These are phyloP conservation scores for Phalera bucephala DNA, from an alignment of 2,888 invertebrate species.

Conservation along the genomic window DNA sequence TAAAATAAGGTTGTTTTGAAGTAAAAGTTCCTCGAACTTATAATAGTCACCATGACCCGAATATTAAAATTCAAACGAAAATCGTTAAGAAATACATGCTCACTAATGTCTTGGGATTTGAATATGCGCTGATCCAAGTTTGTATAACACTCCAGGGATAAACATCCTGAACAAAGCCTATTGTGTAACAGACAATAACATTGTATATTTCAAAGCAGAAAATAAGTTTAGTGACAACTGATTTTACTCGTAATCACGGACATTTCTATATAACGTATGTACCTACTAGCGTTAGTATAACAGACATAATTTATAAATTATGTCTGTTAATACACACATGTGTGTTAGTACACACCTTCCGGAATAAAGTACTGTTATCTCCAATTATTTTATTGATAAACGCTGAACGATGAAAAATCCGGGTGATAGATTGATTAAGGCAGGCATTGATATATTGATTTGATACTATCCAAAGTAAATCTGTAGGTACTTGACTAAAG, in stretches of 20 bases:
- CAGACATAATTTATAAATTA: no score
- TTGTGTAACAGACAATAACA: conserved; percentile 31
- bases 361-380: background rate
- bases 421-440: background rate
- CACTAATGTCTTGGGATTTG: conserved; percentile 16
- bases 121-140: conserved; percentile 13
- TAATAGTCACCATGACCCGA: conserved; percentile 17
- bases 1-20: no score
- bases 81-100: conserved; percentile 13
- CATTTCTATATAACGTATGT: no score
- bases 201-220: conserved; percentile 12
- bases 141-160: conserved; percentile 26
- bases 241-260: no score
- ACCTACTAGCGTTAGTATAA: no score
- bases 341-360: background rate
- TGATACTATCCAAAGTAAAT: no score
- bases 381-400: background rate
- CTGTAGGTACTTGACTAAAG: no score
- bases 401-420: background rate
- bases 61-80: conserved; percentile 7
- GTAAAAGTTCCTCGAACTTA: no score
- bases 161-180: conserved; percentile 43
- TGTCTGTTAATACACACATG: no score
- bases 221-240: conserved; percentile 11
- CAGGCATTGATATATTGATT: no score